A percentile compares a stretch with the other conserved stretches of the same genome.
Evolutionary conservation across 2,113 vertebrate species (phyloP).

Genomic region (Archocentrus centrarchus): DNA sequence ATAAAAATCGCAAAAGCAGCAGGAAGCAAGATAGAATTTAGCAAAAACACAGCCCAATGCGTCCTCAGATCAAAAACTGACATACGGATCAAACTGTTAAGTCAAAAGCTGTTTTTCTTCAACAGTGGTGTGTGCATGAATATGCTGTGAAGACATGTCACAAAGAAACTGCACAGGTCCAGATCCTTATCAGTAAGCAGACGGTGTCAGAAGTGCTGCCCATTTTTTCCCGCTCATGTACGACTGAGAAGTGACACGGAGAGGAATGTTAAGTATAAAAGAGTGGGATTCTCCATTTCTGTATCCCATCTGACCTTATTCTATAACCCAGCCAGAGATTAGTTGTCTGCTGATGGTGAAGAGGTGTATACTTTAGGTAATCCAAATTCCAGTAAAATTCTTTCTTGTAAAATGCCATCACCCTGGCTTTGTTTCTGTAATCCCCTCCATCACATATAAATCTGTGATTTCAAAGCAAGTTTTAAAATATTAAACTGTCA

Average conservation of each 20-base stretch:
- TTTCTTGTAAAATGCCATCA: neutral
- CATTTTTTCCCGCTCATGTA: neutral
- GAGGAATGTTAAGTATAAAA: neutral
- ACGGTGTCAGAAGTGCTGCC: neutral
- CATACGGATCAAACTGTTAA: neutral
- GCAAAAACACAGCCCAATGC: rapidly evolving
- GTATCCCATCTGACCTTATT: constrained; percentile 1
- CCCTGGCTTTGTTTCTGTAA: neutral
- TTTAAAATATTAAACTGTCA: neutral
- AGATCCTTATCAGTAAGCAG: neutral
- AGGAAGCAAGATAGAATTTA: no score
- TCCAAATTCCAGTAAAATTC: neutral
- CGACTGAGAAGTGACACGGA: neutral
- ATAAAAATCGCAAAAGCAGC: neutral
- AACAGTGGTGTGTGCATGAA: neutral
- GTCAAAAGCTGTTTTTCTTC: neutral
- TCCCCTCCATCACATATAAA: neutral
- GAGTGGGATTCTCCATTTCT: neutral
- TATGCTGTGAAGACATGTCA: neutral
- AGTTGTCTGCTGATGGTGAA: neutral
- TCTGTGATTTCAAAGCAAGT: neutral
- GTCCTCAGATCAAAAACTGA: no score
- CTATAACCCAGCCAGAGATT: neutral
- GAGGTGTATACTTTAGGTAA: constrained; percentile 7
- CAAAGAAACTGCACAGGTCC: neutral